These are phyloP conservation scores for Menura novaehollandiae DNA, from an alignment of 2,113 vertebrate genomes.

Conservation along the genomic window DNA sequence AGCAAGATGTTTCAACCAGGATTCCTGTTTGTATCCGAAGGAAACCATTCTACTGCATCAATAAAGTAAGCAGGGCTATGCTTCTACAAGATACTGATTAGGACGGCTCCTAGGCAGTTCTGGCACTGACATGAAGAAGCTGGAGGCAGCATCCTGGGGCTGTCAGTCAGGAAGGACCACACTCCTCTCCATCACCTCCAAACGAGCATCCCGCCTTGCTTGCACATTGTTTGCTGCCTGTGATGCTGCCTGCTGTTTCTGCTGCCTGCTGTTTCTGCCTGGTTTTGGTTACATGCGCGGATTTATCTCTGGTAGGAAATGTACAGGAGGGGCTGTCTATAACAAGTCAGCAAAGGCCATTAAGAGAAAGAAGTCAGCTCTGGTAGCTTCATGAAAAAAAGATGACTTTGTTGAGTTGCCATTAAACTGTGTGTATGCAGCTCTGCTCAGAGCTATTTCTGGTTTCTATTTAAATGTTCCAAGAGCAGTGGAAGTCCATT, in stretches of 20 bases:
- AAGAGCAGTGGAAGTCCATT: constrained; percentile 27
- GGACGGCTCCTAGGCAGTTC: neutral
- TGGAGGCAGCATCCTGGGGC: neutral
- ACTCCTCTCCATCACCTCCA: neutral
- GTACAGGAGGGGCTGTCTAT: neutral
- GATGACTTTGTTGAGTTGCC: neutral
- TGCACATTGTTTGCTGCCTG: neutral
- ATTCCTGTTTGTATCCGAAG: neutral
- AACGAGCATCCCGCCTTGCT: fast-evolving
- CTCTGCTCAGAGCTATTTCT: neutral
- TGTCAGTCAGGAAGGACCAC: neutral
- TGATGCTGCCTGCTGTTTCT: neutral
- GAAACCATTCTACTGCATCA: neutral
- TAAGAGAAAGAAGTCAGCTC: neutral
- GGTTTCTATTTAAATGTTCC: neutral
- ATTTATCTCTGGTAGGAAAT: neutral
- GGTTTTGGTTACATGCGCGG: neutral
- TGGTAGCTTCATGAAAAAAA: neutral
- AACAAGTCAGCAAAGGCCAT: neutral
- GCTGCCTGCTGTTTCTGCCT: neutral
- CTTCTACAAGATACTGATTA: neutral
- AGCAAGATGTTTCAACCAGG: neutral
- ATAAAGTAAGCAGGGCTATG: neutral
- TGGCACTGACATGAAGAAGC: neutral
- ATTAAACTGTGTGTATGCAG: neutral